These are phyloP conservation scores for Atethmia centrago DNA, from an alignment of 2,888 invertebrate species.

Conservation along the genomic window DNA sequence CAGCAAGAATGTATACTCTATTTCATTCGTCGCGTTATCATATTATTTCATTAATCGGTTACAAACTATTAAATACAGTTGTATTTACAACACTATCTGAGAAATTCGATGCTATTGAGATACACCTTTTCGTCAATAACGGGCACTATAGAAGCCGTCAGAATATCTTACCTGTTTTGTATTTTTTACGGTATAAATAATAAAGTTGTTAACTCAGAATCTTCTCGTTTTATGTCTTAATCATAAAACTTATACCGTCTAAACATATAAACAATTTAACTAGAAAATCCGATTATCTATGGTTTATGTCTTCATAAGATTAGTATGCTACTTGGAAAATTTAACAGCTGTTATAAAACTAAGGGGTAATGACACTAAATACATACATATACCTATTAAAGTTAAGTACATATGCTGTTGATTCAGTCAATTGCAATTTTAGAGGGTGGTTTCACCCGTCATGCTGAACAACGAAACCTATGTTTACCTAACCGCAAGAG, in stretches of 20 bases:
- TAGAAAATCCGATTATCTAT: constrained; percentile 53
- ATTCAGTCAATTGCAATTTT: not conserved
- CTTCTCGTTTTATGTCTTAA: constrained; percentile 54
- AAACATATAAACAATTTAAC: constrained; percentile 51
- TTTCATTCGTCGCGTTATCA: not conserved
- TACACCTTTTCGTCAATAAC: not conserved
- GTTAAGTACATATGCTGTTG: not conserved
- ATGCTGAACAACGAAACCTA: not conserved
- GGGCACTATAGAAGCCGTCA: not conserved
- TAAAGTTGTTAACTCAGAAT: constrained; percentile 51
- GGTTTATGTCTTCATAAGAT: constrained; percentile 45
- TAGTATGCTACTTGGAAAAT: constrained; percentile 11
- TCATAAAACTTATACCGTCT: constrained; percentile 55
- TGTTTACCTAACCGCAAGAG: no score
- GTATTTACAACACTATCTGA: not conserved
- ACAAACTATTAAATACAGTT: not conserved
- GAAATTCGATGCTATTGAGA: not conserved
- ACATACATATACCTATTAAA: not conserved
- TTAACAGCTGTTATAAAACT: constrained; percentile 35
- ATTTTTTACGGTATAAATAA: constrained; percentile 53
- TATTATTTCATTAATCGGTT: not conserved
- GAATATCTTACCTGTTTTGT: not conserved
- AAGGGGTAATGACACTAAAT: constrained; percentile 12
- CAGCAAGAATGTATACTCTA: not conserved
- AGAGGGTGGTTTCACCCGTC: not conserved